Evolutionary conservation across 2,797 vertebrate genomes (phyloP), one percentile per base, ranked within the genome.

Genomic region (Protosalanx chinensis): DNA sequence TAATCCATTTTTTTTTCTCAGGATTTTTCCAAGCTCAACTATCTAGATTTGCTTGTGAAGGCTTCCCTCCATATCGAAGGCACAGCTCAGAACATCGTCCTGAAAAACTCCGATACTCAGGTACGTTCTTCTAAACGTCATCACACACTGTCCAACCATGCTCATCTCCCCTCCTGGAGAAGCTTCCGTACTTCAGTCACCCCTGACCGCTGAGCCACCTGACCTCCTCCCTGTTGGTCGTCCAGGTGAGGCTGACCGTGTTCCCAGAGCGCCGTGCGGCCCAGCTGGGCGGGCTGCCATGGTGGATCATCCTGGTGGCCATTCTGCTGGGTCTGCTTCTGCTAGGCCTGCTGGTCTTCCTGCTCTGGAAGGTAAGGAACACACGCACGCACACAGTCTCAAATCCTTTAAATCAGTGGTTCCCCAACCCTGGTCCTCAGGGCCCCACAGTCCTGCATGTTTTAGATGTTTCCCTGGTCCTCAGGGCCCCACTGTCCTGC

Each of bases 291-390:
- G 95, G 95, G 51, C 87, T 96, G 2, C 93, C 95, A 0, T 98
- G 96, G 97, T 99, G 97, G 98, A 95, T 98, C 89, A 96, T 98
- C 0, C 69, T 94, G 0, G 90, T 99, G 80, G 94, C 98, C 33
- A 83, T 99, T 82, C 92, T 98, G 68, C 88, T 96, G n/a, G 94
- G 93, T 33, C 93, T 99, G 72, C 82, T 98, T 77, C 84, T 99
- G 92, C 90, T 99, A 84, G 95, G 86, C 4, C 85, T 99, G 0
- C 72, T 99, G 85, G 93, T 95, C 51, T 95, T 97, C 87, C 86
- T 98, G 70, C 91, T 99, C 3, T 99, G 96, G 96, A 99, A 98
- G 96, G 98, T 99, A 90, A 90, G 92, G 67, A 3, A 20, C 5
- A 13, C 67, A 27, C 23, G 23, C 23, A 27, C 23, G 23, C 23